phyloP scores from a whole-genome alignment of 2,113 vertebrate genomes.

The Catagonus wagneri region DNA sequence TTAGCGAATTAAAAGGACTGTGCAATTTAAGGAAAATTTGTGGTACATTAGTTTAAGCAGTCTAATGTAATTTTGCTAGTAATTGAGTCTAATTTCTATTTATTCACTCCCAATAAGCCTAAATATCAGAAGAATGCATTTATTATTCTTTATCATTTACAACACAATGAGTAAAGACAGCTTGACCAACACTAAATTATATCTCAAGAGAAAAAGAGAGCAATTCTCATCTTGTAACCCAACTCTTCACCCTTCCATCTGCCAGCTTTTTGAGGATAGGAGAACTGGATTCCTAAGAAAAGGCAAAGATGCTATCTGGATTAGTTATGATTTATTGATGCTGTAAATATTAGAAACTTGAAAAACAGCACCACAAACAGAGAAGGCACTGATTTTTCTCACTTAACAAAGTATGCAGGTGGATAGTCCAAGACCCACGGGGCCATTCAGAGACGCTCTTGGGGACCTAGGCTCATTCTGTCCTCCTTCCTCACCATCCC shows the following conservation, averaged over 20 bases:
- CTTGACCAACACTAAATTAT: slow-evolving; percentile 9
- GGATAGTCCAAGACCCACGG: neutral
- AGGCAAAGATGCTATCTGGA: neutral
- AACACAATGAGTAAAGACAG: neutral
- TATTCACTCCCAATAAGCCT: neutral
- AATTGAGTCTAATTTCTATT: slow-evolving; percentile 55
- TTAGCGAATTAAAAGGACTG: slow-evolving; percentile 38
- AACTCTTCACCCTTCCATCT: neutral
- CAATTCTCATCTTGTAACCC: neutral
- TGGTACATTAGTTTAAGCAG: slow-evolving; percentile 38
- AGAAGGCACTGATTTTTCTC: neutral
- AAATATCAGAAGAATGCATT: slow-evolving; percentile 42
- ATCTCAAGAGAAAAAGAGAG: neutral
- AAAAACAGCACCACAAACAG: neutral
- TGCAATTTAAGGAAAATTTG: slow-evolving; percentile 15
- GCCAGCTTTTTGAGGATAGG: neutral
- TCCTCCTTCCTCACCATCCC: neutral
- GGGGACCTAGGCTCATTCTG: neutral
- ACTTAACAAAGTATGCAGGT: neutral
- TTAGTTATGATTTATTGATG: slow-evolving; percentile 35
- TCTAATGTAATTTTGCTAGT: slow-evolving; percentile 45
- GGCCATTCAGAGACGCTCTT: neutral
- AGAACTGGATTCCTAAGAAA: neutral
- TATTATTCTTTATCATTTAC: slow-evolving; percentile 7
- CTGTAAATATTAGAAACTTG: neutral